These are phyloP conservation scores for Triops longicaudatus DNA, from an alignment of 1,140 invertebrate genomes.

Conservation along the genomic window DNA sequence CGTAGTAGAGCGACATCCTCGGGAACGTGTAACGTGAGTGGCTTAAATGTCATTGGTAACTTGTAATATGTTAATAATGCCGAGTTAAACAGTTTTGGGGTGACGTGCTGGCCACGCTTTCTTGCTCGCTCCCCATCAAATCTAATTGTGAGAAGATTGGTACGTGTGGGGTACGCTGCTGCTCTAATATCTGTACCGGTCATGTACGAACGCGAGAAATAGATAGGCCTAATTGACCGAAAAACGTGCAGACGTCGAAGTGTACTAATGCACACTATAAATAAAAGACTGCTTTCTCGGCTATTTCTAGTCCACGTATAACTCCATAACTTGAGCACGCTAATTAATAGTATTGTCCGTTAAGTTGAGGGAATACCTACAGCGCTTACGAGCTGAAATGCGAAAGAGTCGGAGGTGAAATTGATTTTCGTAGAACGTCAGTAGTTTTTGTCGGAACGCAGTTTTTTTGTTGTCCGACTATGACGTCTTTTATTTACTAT, in stretches of 20 bases:
- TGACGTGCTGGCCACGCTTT: neutral
- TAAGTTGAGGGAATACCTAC: too few species aligned
- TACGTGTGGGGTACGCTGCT: neutral
- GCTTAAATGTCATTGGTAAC: neutral
- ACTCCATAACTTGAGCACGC: neutral
- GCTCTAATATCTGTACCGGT: neutral
- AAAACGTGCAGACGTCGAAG: neutral
- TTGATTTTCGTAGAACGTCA: too few species aligned
- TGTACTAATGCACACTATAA: neutral
- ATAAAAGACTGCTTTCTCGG: neutral
- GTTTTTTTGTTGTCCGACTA: too few species aligned
- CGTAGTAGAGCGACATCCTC: too few species aligned
- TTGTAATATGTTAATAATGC: neutral
- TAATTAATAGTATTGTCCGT: neutral
- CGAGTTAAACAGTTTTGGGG: neutral
- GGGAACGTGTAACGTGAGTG: too few species aligned
- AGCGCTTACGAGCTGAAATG: too few species aligned
- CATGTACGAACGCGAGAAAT: neutral
- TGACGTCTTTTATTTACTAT: neutral
- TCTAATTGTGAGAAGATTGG: neutral
- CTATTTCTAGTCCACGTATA: neutral
- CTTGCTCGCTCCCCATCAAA: neutral
- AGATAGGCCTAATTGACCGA: neutral
- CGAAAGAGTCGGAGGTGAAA: too few species aligned
- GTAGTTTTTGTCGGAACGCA: too few species aligned